Base-by-base conservation (phyloP, 2,113 vertebrate genomes). In the Tursiops truncatus region DNA sequence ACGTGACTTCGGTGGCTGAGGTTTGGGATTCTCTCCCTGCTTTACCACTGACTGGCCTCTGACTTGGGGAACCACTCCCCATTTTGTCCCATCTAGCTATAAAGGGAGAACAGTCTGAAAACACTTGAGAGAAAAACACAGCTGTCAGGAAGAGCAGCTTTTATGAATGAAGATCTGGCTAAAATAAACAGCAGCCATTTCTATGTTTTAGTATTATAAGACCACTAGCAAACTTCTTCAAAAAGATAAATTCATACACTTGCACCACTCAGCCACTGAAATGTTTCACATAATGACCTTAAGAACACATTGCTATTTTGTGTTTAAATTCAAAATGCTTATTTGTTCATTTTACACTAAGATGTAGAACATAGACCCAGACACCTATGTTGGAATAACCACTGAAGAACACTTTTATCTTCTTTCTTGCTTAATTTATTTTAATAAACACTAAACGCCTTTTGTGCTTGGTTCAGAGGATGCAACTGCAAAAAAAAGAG, bases 131-230 rank as follows among this genome's bases (percentile, higher is more conserved):
- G 47, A 91, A 84, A 93, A 56, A 18, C 70, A 23, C 41, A 97
- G 60, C 65, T 91, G 67, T 56, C 62, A 96, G 47, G 90, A 98
- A 94, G 56, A 65, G 36, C 9, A 95, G 47, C 38, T 86, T 91
- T 94, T 89, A 96, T 76, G 82, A 96, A 90, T 98, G 86, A 89
- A 70, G 79, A 67, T 96, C 44, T 83, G 82, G 50, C 89, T 97
- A 87, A 85, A 81, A 92, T 88, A 94, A 95, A 93, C 26, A 92
- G 60, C 94, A 96, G 5, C 68, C n/a, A 17, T 63, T 96, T 96
- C 36, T 10, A 47, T 86, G 93, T 80, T 65, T 86, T 73, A 89
- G 33, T 74, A 41, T 58, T 83, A 58, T 56, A 65, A 91, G 9
- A 73, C 47, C 63, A 89, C 74, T 92, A 47, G 47, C 18, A 70